Percentiles rank a stretch among this genome's conserved stretches.
These are phyloP conservation scores for Scarus forsteni DNA, from an alignment of 2,797 vertebrate species.

Conservation along the genomic window DNA sequence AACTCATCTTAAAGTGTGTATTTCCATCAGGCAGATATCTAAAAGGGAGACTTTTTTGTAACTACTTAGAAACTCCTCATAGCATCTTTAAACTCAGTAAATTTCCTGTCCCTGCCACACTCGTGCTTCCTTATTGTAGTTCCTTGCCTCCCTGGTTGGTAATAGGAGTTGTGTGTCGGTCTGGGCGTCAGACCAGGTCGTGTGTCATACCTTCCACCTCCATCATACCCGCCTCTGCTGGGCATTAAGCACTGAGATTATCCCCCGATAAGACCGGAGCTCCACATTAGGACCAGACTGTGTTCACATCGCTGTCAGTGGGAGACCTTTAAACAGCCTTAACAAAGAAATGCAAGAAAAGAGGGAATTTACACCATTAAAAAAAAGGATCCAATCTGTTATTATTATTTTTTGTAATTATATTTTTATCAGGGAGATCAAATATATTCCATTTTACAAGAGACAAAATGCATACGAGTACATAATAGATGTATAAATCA, in stretches of 20 bases:
- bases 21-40: too few relatives aligned
- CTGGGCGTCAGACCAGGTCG: conserved; percentile 61
- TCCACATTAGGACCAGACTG: conserved; percentile 35
- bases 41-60: too few relatives aligned
- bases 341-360: background rate
- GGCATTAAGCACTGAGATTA: conserved; percentile 53
- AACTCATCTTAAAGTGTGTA: too few relatives aligned
- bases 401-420: too few relatives aligned
- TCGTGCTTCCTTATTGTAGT: conserved; percentile 34
- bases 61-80: too few relatives aligned
- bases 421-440: too few relatives aligned
- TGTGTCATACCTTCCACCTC: conserved; percentile 77
- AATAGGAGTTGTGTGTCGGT: conserved; percentile 36
- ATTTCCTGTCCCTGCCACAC: background rate
- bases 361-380: background rate
- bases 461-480: too few relatives aligned
- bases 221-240: conserved; percentile 35
- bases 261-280: conserved; percentile 71
- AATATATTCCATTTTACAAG: too few relatives aligned
- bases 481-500: too few relatives aligned
- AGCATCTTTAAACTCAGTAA: too few relatives aligned
- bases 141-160: conserved; percentile 67
- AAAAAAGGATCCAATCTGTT: too few relatives aligned
- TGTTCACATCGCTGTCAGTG: background rate
- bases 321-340: background rate